phyloP scores from a whole-genome alignment of 2,797 vertebrate genomes.

The Tiaroga cobitis region DNA sequence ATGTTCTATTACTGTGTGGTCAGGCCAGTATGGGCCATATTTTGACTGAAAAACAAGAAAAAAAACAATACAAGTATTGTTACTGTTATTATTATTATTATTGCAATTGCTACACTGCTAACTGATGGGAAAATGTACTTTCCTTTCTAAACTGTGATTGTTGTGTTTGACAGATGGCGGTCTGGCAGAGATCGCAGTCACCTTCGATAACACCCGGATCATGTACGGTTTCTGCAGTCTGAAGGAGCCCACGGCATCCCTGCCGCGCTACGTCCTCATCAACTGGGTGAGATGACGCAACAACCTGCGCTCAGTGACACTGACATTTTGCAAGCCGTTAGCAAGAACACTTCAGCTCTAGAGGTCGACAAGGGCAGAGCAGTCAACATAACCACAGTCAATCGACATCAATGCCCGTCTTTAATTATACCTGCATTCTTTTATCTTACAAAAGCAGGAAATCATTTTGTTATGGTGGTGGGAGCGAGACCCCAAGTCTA shows the following conservation, averaged over 20 bases:
- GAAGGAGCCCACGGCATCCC: conserved; percentile 87
- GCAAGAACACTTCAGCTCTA: conserved; percentile 11
- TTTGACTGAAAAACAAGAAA: neutral
- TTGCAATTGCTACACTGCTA: neutral
- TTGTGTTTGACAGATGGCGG: conserved; percentile 82
- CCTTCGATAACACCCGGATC: conserved; percentile 91
- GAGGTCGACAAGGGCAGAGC: conserved; percentile 17
- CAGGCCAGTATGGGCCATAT: neutral
- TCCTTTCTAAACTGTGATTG: conserved; percentile 12
- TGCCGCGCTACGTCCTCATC: conserved; percentile 96
- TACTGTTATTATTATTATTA: neutral
- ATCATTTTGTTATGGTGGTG: conserved; percentile 2
- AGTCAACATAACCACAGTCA: neutral
- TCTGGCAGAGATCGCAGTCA: conserved; percentile 87
- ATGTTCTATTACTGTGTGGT: neutral
- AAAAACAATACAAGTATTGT: neutral
- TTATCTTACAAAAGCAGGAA: neutral
- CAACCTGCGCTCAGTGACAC: conserved; percentile 2
- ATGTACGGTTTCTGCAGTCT: conserved; percentile 99
- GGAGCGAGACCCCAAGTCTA: neutral
- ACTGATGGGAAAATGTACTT: neutral
- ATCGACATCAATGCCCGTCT: neutral
- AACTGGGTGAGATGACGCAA: conserved; percentile 87
- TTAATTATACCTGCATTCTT: neutral
- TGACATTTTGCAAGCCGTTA: conserved; percentile 22